Evolutionary conservation across 37 sponge, comb jelly and placozoan genomes (phyloP).

Genomic region (Geodia barretti): DNA sequence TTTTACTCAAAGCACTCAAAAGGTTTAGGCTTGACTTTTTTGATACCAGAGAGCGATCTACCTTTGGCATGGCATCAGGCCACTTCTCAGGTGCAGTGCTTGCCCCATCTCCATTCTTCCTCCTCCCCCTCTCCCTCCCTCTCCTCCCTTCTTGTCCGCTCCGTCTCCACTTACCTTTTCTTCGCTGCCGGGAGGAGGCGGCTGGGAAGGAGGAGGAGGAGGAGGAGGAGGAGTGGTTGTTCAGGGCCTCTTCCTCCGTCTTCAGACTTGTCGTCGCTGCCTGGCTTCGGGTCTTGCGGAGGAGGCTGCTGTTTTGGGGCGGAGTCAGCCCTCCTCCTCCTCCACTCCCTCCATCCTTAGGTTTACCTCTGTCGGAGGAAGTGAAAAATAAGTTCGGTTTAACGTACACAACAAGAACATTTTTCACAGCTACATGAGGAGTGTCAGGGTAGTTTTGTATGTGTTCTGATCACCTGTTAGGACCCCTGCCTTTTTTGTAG

Average conservation of each 20-base stretch:
- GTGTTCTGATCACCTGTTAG: too few relatives aligned
- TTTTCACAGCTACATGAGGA: too few relatives aligned
- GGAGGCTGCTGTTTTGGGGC: not conserved
- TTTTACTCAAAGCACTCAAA: too few relatives aligned
- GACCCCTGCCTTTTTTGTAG: slow-evolving; percentile 18
- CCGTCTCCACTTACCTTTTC: not conserved
- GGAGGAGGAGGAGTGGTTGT: too few relatives aligned
- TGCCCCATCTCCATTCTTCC: not conserved
- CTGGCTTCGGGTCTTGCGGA: not conserved
- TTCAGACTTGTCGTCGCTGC: too few relatives aligned
- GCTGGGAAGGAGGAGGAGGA: too few relatives aligned
- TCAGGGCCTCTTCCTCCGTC: too few relatives aligned
- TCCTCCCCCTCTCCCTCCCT: not conserved
- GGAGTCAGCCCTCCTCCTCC: not conserved
- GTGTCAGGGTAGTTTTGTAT: too few relatives aligned
- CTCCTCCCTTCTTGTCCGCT: not conserved
- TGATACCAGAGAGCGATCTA: not conserved
- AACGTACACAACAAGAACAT: too few relatives aligned
- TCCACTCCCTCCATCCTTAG: slow-evolving; percentile 6
- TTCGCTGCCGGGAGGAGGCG: not conserved
- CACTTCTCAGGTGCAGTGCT: not conserved
- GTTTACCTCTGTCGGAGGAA: too few relatives aligned
- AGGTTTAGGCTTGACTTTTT: too few relatives aligned
- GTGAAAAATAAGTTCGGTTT: too few relatives aligned
- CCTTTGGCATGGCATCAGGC: slow-evolving; percentile 38